Base-by-base conservation (phyloP, 1,140 invertebrate species). In the Monochamus saltuarius region DNA sequence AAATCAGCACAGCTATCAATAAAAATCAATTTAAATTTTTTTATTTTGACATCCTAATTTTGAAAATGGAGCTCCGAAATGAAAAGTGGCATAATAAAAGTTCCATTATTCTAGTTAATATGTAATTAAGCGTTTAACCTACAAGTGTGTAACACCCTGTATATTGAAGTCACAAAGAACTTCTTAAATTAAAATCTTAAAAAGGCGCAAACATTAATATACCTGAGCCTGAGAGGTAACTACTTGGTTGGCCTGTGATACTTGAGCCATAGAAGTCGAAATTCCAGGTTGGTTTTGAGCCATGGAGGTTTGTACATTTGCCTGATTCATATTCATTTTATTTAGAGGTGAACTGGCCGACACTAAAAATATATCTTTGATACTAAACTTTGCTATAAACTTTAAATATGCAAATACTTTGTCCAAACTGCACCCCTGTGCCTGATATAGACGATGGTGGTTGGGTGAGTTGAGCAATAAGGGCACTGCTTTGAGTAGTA, bases 401-500 rank as follows among this genome's bases (percentile, higher is more conserved):
- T 7, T 9, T 34, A 38, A 14, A 55, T 0, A 55, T 51, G 22
- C 34, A 61, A 38, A 38, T 14, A 56, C 52, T 75, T 68, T 81
- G 80, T 54, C 70, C 73, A 67, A 82, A 82, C 22, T 79, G 76
- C 13, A 81, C 77, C 73, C 82, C 13, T 76, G 73, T 29, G 9
- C 57, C 67, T 2, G 78, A 80, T 65, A 85, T 78, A 0, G 79
- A 73, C 14, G 79, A 79, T 2, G 86, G 85, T 4, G 87, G 85
- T 45, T 85, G 85, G 29, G 85, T 85, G 0, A 89, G 77, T 59
- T 89, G 89, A 0, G 88, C 85, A 61, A 88, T 86, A 0, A 88
- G 71, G 4, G 86, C 84, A 60, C 85, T 87, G 56, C 79, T 77
- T 53, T 76, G 77, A 35, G 64, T 65, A 4, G 65, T 69, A 7